Percentiles rank a stretch among this genome's conserved stretches.
These are phyloP conservation scores for Baryphthengus martii DNA, from an alignment of 2,113 vertebrate species.

Conservation along the genomic window DNA sequence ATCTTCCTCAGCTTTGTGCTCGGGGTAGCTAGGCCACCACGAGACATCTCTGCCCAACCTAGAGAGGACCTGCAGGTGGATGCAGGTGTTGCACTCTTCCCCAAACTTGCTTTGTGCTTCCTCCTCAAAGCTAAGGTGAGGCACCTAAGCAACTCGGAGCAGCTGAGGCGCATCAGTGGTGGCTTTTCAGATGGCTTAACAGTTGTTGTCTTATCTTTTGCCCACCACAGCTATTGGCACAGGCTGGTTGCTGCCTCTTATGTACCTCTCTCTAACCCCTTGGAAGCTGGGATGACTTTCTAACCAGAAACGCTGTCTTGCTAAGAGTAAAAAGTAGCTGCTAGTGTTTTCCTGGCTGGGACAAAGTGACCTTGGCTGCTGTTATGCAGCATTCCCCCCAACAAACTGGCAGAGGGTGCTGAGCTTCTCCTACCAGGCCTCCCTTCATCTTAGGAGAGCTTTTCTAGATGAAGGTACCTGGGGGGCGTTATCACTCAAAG, in stretches of 20 bases:
- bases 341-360: background rate
- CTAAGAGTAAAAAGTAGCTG: background rate
- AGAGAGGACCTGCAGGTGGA: background rate
- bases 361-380: background rate
- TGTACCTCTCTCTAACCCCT: background rate
- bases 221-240: background rate
- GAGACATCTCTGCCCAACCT: background rate
- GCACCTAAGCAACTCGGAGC: background rate
- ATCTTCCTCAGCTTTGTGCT: rapidly evolving
- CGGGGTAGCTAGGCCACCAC: background rate
- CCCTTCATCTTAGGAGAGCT: background rate
- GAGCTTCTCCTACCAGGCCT: background rate
- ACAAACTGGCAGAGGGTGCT: background rate
- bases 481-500: background rate
- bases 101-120: background rate
- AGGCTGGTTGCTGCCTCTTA: background rate
- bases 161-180: background rate
- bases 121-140: background rate
- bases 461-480: background rate
- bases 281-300: background rate
- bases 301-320: background rate
- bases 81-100: background rate
- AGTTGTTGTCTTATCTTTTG: background rate
- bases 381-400: rapidly evolving
- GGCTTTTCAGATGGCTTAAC: background rate